A percentile compares a stretch with the other conserved stretches of the same genome.
Evolutionary conservation across 2,888 invertebrate species (phyloP).

Genomic region (Callyntrura guangdongensis): DNA sequence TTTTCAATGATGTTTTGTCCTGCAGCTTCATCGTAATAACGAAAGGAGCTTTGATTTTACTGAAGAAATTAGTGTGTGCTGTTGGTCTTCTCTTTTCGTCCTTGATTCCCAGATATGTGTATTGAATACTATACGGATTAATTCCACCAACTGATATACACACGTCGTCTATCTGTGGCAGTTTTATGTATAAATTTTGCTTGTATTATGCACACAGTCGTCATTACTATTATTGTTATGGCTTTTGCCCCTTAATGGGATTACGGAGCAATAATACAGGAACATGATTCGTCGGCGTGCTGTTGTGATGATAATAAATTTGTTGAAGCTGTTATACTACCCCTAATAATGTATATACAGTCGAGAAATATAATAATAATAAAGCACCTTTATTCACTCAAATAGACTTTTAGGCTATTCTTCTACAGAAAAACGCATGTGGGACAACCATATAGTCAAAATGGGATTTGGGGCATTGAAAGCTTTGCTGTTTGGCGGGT

Average conservation of each 20-base stretch:
- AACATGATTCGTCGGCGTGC: neutral
- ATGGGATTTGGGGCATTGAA: neutral
- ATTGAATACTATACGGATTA: neutral
- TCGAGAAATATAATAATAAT: neutral
- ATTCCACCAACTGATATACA: slow-evolving; percentile 20
- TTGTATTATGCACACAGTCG: slow-evolving; percentile 35
- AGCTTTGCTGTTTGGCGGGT: neutral
- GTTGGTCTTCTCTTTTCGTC: neutral
- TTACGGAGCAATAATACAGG: slow-evolving; percentile 40
- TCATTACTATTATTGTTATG: slow-evolving; percentile 32
- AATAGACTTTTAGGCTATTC: too few species aligned
- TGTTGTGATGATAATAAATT: neutral
- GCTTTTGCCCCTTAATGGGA: slow-evolving; percentile 61
- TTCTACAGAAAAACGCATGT: neutral
- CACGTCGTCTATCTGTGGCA: neutral
- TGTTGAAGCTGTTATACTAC: neutral
- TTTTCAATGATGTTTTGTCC: slow-evolving; percentile 25
- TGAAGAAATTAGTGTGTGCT: slow-evolving; percentile 10
- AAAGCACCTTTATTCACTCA: too few species aligned
- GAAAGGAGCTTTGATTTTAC: slow-evolving; percentile 12
- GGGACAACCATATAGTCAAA: neutral
- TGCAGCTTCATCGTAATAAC: neutral
- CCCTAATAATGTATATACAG: neutral
- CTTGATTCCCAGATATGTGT: neutral
- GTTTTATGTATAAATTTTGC: slow-evolving; percentile 20